Conservation (phyloP, 53 echinoderm and acorn worm species). For the Astropecten irregularis region DNA sequence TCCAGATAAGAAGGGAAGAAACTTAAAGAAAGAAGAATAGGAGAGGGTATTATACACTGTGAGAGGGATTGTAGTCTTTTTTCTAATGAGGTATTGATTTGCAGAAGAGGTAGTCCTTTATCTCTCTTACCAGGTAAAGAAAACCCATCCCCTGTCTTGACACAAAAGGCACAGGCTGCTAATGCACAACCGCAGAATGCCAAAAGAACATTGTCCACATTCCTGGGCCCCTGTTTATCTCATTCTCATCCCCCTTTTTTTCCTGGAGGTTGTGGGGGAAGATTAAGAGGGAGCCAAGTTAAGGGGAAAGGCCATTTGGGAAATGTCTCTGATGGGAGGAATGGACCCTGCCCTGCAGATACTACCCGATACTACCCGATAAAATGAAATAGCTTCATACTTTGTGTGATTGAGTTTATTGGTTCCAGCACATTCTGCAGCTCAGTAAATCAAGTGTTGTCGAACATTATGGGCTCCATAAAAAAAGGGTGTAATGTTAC, state of each 20-base stretch:
- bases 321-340: too few relatives aligned
- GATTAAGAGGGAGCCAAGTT: too few relatives aligned
- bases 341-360: too few relatives aligned
- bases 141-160: background rate
- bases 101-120: background rate
- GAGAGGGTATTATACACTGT: background rate
- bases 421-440: too few relatives aligned
- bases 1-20: background rate
- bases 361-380: too few relatives aligned
- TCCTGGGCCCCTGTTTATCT: background rate
- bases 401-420: too few relatives aligned
- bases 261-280: too few relatives aligned
- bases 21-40: background rate
- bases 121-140: background rate
- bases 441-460: too few relatives aligned
- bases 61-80: constrained; percentile 10
- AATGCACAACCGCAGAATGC: background rate
- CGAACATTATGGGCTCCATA: too few relatives aligned
- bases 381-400: too few relatives aligned
- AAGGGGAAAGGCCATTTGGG: too few relatives aligned
- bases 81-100: constrained; percentile 41
- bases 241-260: background rate
- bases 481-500: too few relatives aligned
- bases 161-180: constrained; percentile 4
- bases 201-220: constrained; percentile 16